A percentile compares a stretch with the other conserved stretches of the same genome.
Conservation (phyloP, 1,140 invertebrate genomes). For the Apolygus lucorum region DNA sequence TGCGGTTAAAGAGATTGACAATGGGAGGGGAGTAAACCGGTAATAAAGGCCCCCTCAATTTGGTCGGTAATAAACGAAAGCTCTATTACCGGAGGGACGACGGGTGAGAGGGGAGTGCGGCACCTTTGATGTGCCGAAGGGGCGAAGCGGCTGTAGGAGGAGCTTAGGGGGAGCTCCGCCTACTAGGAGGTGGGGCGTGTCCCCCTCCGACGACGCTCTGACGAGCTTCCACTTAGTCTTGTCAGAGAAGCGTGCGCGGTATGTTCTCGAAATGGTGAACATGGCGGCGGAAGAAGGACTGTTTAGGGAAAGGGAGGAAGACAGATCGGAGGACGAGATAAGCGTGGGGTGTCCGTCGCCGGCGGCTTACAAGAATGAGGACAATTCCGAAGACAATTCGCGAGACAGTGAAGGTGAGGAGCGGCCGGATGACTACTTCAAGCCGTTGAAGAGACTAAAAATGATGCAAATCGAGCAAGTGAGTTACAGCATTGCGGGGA, state of each 20-base stretch:
- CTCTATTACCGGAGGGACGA: constrained; percentile 16
- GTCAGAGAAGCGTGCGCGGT: constrained; percentile 21
- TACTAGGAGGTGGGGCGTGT: background rate
- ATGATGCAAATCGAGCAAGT: constrained; percentile 52
- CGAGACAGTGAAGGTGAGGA: constrained; percentile 33
- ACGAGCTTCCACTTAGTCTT: constrained; percentile 1
- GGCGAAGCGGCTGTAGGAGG: background rate
- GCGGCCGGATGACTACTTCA: constrained; percentile 69
- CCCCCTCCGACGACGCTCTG: background rate
- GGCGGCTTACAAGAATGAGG: constrained; percentile 33
- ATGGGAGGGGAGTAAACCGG: constrained; percentile 19
- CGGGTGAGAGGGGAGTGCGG: background rate
- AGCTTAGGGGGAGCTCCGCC: background rate
- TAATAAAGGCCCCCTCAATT: constrained; percentile 16
- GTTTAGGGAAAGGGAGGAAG: constrained; percentile 25
- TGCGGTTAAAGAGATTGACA: constrained; percentile 23
- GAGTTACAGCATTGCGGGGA: constrained; percentile 33
- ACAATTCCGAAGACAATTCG: constrained; percentile 24
- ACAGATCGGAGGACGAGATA: constrained; percentile 49
- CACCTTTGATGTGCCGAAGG: constrained; percentile 2
- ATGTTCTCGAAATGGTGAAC: constrained; percentile 23
- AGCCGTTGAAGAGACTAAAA: constrained; percentile 72
- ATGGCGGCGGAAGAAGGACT: constrained; percentile 20
- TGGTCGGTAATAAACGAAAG: constrained; percentile 23
- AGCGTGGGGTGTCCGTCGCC: constrained; percentile 65